Conservation (phyloP, 2,888 invertebrate species). For the Melanostoma mellinum region DNA sequence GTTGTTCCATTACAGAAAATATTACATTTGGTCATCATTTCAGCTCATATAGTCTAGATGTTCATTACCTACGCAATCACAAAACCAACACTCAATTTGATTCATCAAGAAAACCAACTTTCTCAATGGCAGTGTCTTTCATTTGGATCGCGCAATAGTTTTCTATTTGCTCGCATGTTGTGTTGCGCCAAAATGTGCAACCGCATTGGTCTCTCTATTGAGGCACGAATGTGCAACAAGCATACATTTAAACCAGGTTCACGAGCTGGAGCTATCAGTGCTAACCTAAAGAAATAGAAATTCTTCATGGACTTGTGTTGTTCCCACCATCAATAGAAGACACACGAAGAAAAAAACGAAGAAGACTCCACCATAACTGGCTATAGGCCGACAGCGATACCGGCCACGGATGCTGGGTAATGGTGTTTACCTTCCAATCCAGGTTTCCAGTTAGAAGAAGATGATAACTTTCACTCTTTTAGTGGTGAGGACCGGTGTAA, state of each 20-base stretch:
- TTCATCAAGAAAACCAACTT: slow-evolving; percentile 50
- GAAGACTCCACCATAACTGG: slow-evolving; percentile 25
- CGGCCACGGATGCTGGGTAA: slow-evolving; percentile 30
- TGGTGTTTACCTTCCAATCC: slow-evolving; percentile 35
- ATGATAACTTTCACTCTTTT: slow-evolving; percentile 65
- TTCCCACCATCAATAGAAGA: slow-evolving; percentile 8
- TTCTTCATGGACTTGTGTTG: slow-evolving; percentile 30
- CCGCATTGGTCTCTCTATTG: neutral
- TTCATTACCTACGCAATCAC: slow-evolving; percentile 29
- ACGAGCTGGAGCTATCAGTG: neutral
- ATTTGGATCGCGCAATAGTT: slow-evolving; percentile 24
- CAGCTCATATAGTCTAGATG: slow-evolving; percentile 12
- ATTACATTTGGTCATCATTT: slow-evolving; percentile 12
- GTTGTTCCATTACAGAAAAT: slow-evolving; percentile 3
- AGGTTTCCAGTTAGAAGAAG: slow-evolving; percentile 36
- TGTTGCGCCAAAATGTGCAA: slow-evolving; percentile 40
- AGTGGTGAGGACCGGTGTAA: slow-evolving; percentile 15
- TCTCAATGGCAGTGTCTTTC: slow-evolving; percentile 44
- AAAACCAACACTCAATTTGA: slow-evolving; percentile 31
- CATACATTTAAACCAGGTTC: slow-evolving; percentile 13
- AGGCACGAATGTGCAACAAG: neutral
- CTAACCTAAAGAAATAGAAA: slow-evolving; percentile 44
- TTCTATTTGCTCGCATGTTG: slow-evolving; percentile 34
- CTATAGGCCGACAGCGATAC: slow-evolving; percentile 1
- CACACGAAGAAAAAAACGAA: neutral